phyloP scores from a whole-genome alignment of 2,113 vertebrate species.

The Sitta europaea region DNA sequence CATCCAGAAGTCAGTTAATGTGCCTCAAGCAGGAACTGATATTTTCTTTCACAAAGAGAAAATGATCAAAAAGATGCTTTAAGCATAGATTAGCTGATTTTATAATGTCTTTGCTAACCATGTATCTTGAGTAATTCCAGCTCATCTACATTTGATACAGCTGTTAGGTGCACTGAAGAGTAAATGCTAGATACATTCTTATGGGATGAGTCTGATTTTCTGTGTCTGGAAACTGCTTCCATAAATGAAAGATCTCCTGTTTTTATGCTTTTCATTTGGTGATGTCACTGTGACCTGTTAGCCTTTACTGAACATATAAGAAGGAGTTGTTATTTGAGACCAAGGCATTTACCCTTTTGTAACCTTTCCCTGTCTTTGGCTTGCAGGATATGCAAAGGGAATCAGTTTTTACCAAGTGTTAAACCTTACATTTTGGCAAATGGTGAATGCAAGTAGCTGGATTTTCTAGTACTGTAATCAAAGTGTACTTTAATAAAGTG shows the following conservation, averaged over 20 bases:
- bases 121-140: not conserved
- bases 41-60: not conserved
- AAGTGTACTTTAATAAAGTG: not conserved
- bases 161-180: not conserved
- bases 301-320: not conserved
- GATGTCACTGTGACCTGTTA: not conserved
- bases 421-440: not conserved
- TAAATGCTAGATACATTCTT: not conserved
- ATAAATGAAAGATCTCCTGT: not conserved
- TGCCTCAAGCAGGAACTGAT: not conserved
- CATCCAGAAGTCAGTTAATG: not conserved
- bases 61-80: not conserved
- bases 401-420: not conserved
- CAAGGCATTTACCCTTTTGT: not conserved
- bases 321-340: not conserved
- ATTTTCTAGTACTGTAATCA: not conserved
- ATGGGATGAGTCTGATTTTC: not conserved
- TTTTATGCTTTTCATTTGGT: not conserved
- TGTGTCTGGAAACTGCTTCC: not conserved
- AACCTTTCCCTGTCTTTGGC: not conserved
- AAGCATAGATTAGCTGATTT: not conserved
- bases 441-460: not conserved
- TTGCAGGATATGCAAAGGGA: not conserved
- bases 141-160: not conserved
- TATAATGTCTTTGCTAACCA: not conserved